phyloP scores from a whole-genome alignment of 35 echinoderm and acorn worm genomes.

The Lytechinus variegatus region DNA sequence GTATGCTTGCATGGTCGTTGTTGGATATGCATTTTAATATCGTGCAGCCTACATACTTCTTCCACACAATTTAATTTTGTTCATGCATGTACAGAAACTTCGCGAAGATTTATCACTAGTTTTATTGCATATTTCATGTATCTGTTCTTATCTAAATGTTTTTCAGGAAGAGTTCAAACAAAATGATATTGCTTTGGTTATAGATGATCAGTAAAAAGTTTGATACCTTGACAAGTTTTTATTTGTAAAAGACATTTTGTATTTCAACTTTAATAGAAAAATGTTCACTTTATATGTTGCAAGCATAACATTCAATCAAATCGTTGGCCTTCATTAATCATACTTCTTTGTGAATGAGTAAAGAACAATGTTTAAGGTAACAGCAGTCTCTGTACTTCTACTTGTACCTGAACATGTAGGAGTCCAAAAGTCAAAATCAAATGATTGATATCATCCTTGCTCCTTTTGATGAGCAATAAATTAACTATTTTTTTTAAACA shows the following conservation, averaged over 20 bases:
- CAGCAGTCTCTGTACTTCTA: background rate
- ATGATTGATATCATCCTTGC: background rate
- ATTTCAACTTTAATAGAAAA: too few species aligned
- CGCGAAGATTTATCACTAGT: background rate
- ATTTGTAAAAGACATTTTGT: too few species aligned
- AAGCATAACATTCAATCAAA: too few species aligned
- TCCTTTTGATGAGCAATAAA: background rate
- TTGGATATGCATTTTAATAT: background rate
- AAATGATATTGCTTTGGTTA: background rate
- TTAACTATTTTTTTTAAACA: too few species aligned
- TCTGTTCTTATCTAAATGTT: background rate
- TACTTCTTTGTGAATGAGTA: background rate
- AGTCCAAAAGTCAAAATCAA: background rate
- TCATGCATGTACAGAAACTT: background rate
- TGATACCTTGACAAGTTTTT: background rate
- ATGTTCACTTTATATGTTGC: too few species aligned
- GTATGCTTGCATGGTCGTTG: background rate
- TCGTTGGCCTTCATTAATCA: background rate
- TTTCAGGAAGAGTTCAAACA: background rate
- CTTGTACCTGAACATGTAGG: background rate
- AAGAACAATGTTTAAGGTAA: background rate
- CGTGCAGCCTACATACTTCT: background rate
- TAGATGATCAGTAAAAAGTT: background rate
- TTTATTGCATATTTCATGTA: background rate
- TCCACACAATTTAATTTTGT: background rate